These are phyloP conservation scores for Monoplex corrugatus DNA, from an alignment of 2,888 invertebrate genomes.

Conservation along the genomic window DNA sequence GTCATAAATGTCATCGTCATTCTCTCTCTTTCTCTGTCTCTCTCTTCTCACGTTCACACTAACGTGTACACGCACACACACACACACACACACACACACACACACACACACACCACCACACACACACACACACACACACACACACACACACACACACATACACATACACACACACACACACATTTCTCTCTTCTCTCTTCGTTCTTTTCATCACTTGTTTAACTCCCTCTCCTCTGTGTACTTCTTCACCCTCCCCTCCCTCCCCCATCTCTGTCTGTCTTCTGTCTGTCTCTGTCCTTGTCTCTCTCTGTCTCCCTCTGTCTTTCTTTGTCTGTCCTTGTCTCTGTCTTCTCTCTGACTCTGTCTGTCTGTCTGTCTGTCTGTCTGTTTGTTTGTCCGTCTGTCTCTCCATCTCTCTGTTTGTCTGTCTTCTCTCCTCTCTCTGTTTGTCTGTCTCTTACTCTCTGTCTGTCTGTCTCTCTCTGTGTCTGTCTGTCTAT, in stretches of 20 bases:
- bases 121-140: neutral
- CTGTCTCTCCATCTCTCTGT: neutral
- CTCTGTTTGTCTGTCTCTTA: neutral
- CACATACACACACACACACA: neutral
- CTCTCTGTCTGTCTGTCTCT: neutral
- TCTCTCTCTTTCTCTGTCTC: neutral
- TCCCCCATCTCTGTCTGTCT: neutral
- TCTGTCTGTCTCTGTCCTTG: neutral
- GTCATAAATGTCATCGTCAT: too few species aligned
- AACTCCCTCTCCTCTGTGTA: neutral
- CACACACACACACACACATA: neutral
- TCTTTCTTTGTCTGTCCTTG: neutral
- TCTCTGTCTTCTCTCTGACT: constrained; percentile 28
- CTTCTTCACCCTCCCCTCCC: neutral
- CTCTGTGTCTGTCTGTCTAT: neutral
- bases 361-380: neutral
- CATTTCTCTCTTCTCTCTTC: neutral
- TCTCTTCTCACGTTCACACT: neutral
- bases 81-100: neutral
- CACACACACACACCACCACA: neutral
- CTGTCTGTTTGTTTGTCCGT: neutral
- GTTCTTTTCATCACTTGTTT: neutral
- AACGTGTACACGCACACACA: neutral
- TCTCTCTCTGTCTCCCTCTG: neutral
- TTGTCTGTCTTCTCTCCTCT: neutral